Percentiles rank a stretch among this genome's conserved stretches.
Evolutionary conservation across 2,888 invertebrate species (phyloP).

Genomic region (Platycheirus rosarum): DNA sequence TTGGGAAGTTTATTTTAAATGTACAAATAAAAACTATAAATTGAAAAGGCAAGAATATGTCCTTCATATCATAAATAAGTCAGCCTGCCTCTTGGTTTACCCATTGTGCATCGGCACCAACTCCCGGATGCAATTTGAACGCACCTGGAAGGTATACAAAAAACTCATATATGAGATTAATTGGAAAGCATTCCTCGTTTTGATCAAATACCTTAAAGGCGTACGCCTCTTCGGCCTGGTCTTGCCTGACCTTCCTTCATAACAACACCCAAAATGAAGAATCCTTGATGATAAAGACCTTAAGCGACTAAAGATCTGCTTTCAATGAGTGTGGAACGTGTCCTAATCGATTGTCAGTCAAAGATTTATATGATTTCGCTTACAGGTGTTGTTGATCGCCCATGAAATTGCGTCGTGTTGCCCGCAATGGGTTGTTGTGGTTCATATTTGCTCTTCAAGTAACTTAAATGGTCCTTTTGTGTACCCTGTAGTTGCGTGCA

Average conservation of each 20-base stretch:
- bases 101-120: neutral
- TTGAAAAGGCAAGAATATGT: no score
- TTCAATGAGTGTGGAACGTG: conserved; percentile 42
- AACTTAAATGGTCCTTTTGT: conserved; percentile 31
- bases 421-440: conserved; percentile 40
- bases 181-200: conserved; percentile 43
- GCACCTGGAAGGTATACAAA: conserved; percentile 11
- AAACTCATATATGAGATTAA: conserved; percentile 48
- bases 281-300: conserved; percentile 13
- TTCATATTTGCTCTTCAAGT: conserved; percentile 11
- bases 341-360: conserved; percentile 37
- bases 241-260: conserved; percentile 56
- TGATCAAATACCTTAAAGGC: conserved; percentile 69
- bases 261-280: conserved; percentile 43
- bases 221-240: conserved; percentile 46
- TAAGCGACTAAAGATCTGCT: conserved; percentile 5
- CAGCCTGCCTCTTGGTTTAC: no score
- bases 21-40: no score
- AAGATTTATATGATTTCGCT: conserved; percentile 65
- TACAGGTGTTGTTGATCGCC: conserved; percentile 65
- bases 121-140: conserved; percentile 31
- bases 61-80: no score
- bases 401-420: conserved; percentile 47
- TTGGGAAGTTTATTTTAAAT: no score
- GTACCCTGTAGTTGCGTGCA: conserved; percentile 50